phyloP scores from a whole-genome alignment of 2,113 vertebrate species.

The Capreolus pygargus region DNA sequence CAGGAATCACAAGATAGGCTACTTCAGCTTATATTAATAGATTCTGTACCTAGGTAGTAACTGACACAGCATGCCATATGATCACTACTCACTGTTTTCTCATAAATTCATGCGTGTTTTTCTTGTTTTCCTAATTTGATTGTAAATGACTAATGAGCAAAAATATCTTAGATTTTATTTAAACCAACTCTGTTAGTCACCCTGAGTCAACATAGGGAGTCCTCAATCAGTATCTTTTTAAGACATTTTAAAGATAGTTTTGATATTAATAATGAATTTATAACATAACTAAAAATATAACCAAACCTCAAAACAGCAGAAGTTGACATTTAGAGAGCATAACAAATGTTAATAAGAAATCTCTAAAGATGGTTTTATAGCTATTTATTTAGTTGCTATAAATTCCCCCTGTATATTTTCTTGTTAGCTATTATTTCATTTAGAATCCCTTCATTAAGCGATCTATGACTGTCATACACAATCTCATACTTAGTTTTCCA shows the following conservation, averaged over 20 bases:
- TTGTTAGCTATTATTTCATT: not conserved
- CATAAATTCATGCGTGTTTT: not conserved
- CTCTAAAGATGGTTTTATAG: not conserved
- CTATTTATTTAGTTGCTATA: not conserved
- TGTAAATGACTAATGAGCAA: not conserved
- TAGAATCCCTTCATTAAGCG: not conserved
- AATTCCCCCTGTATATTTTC: not conserved
- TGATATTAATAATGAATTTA: not conserved
- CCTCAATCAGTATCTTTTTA: not conserved
- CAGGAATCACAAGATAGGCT: not conserved
- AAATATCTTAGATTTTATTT: not conserved
- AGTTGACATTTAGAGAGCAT: not conserved
- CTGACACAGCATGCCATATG: not conserved
- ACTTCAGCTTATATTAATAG: not conserved
- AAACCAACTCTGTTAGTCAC: not conserved
- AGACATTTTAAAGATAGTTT: not conserved
- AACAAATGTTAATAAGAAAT: not conserved
- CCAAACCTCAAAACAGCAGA: not conserved
- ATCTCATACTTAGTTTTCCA: not conserved
- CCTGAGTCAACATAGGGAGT: not conserved
- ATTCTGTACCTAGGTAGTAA: not conserved
- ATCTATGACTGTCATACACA: not conserved
- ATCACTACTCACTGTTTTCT: not conserved
- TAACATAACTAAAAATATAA: constrained; percentile 1
- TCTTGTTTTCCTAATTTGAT: not conserved